Base-by-base conservation (phyloP, 37 sponge, comb jelly and placozoan species). In the Diacarnus erythraeanus region DNA sequence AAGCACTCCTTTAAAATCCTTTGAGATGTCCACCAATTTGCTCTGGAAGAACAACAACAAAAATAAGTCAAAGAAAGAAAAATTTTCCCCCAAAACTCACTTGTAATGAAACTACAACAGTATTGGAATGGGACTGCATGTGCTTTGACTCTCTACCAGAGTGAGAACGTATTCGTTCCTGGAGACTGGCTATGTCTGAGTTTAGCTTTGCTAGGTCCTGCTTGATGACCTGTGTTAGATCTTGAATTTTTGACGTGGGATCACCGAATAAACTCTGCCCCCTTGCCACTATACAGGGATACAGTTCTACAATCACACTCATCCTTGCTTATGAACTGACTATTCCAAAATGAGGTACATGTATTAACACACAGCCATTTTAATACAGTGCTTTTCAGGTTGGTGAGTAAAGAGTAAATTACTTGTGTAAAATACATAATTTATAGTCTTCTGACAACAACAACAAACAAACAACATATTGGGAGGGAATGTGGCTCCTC, bases 1-100 rank as follows among this genome's bases (percentile, higher is more conserved):
- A 65, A 98, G 74, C 21, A 98, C 97, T 59, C 85, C 72, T 69
- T 98, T 98, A 81, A 98, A 98, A 72, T 94, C 90, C 47, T 84
- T 71, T 2, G 99, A 94, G 57, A 92, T 91, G 59, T 77, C 78
- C 0, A 90, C 99, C 39, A 98, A 79, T 57, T 90, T 88, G 26
- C 92, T 77, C 94, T 98, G 82, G 21, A 93, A 47, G 3, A 35
- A 80, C 71, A 47, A 47, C 12, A 12, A 47, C n/a, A n/a, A n/a
- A n/a, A n/a, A n/a, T n/a, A n/a, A n/a, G n/a, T n/a, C n/a, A n/a
- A n/a, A n/a, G n/a, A n/a, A n/a, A n/a, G n/a, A 63, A 15, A 63
- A 30, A 63, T 6, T 8, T 63, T 29, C 8, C 31, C 20, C 8
- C 64, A 63, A 63, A 23, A 57, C 74, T 80, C 63, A 92, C 92